Conservation (phyloP, 2,113 vertebrate species). For the Heliornis fulica region DNA sequence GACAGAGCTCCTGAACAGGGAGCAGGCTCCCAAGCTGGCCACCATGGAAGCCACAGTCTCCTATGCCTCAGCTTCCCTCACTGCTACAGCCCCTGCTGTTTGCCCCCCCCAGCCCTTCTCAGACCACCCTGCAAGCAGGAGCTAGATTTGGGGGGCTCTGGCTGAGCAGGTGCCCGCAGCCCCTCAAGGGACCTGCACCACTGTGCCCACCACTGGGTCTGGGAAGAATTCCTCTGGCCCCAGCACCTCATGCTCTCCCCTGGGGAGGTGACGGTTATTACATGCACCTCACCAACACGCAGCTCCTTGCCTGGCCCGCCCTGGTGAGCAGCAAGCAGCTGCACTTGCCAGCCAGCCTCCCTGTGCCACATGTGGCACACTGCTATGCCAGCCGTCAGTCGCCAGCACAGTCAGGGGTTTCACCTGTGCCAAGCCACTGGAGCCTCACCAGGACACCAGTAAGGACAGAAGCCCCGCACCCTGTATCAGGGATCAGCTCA, state of each 20-base stretch:
- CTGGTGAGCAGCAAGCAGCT: neutral
- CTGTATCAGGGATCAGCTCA: rapidly evolving
- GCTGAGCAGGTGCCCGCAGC: neutral
- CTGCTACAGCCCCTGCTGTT: rapidly evolving
- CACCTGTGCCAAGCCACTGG: rapidly evolving
- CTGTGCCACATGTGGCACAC: neutral
- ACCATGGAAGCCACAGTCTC: neutral
- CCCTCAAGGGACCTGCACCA: rapidly evolving
- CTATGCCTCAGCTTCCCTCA: neutral
- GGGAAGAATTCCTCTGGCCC: neutral
- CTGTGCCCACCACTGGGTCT: rapidly evolving
- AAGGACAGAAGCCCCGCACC: neutral
- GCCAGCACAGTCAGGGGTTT: rapidly evolving
- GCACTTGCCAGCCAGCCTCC: neutral
- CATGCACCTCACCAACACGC: neutral
- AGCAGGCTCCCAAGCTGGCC: neutral
- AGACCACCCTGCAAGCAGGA: neutral
- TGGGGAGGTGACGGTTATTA: neutral
- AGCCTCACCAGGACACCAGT: rapidly evolving
- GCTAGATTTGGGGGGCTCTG: neutral
- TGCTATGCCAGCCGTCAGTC: neutral
- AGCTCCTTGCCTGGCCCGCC: neutral
- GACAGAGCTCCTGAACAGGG: neutral
- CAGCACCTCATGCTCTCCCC: rapidly evolving
- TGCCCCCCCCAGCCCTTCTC: neutral